These are phyloP conservation scores for Hypotaenidia philippensis DNA, from an alignment of 2,797 vertebrate species.

Conservation along the genomic window DNA sequence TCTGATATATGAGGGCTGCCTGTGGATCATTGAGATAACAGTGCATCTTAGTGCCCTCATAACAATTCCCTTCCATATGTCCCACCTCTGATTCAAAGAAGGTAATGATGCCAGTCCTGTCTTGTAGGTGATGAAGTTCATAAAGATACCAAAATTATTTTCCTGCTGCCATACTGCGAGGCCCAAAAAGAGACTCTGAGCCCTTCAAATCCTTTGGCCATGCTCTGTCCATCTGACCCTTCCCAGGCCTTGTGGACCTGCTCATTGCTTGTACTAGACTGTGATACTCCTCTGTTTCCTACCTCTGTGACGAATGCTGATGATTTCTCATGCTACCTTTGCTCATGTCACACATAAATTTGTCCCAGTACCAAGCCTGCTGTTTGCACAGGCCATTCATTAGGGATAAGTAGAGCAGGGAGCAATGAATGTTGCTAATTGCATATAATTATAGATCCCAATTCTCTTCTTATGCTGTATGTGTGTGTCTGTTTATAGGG, in stretches of 20 bases:
- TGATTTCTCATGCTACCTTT: background rate
- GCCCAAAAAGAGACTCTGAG: background rate
- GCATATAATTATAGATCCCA: slow-evolving; percentile 64
- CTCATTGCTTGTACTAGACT: accelerated
- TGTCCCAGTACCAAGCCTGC: slow-evolving; percentile 24
- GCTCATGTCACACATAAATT: background rate
- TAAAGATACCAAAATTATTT: background rate
- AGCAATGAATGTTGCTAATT: slow-evolving; percentile 69
- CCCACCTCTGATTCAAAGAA: background rate
- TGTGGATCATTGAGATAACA: background rate
- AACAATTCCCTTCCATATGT: background rate
- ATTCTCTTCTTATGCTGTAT: slow-evolving; percentile 57
- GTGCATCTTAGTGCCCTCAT: background rate
- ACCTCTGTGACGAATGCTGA: background rate
- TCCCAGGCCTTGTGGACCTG: background rate
- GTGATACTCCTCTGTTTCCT: background rate
- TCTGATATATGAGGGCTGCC: background rate
- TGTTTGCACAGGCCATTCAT: slow-evolving; percentile 67
- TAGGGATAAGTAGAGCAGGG: slow-evolving; percentile 65
- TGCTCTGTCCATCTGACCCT: background rate
- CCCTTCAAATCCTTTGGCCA: background rate
- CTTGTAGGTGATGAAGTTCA: background rate
- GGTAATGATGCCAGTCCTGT: background rate
- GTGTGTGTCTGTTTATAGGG: slow-evolving; percentile 70
- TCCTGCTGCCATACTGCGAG: background rate